Base-by-base conservation (phyloP, 1,140 invertebrate species). In the Hydropsyche tenuis region DNA sequence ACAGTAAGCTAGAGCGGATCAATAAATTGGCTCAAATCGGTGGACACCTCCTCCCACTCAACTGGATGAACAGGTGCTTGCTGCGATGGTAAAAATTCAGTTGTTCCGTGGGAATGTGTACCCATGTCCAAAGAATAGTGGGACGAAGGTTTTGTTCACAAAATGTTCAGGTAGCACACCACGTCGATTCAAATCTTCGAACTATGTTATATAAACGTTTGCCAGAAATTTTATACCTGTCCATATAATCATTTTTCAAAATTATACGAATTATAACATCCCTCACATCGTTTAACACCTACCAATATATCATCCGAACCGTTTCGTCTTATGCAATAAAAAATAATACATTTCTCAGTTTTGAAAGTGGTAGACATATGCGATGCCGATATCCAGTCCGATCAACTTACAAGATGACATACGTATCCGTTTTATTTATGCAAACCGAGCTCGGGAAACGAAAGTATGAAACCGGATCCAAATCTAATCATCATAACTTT, bases 401-500 rank as follows among this genome's bases (percentile, higher is more conserved):
- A n/a, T n/a, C n/a, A n/a, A n/a, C n/a, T n/a, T n/a, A n/a, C n/a
- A n/a, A n/a, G n/a, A n/a, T n/a, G n/a, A n/a, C n/a, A n/a, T n/a
- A n/a, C n/a, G 30, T 37, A 37, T 37, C 30, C 30, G 30, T 37
- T 37, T 37, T 37, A 37, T 9, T n/a, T 37, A 20, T 20, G 48
- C 16, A 18, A 7, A 53, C 16, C 16, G 6, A 18, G 56, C 22
- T 2, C 9, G 56, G 56, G 23, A 60, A 60, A 60, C 23, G 56
- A 60, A 60, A 60, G 56, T 60, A 12, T 27, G 56, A 60, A 60
- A 60, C 56, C 56, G 56, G 56, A 60, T 60, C 56, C 56, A 12
- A 60, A 60, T 60, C 56, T 60, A 60, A 60, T 60, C 56, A 60
- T 60, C 56, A 14, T 60, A 60, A 60, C 56, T 60, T 60, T 60